Evolutionary conservation across 2,797 vertebrate genomes (phyloP).

Genomic region (Coilia nasus): DNA sequence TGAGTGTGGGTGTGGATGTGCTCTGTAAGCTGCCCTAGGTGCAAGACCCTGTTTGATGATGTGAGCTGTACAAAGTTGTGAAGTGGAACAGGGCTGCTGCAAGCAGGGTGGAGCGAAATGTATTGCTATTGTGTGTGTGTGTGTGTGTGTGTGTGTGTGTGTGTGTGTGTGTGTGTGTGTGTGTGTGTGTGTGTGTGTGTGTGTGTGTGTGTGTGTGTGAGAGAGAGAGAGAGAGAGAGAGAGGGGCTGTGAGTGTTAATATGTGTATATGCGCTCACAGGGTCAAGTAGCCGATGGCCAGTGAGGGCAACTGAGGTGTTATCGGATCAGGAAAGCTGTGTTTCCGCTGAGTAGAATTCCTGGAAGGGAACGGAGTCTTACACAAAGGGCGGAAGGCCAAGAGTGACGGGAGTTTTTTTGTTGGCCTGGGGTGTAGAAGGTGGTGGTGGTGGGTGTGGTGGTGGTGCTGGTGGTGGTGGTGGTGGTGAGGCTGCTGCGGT

Average conservation of each 20-base stretch:
- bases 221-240: not conserved
- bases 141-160: constrained; percentile 1
- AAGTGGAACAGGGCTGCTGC: not conserved
- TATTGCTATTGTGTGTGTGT: constrained; percentile 7
- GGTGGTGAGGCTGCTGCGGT: not conserved
- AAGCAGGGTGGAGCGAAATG: constrained; percentile 17
- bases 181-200: not conserved
- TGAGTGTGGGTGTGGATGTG: not conserved
- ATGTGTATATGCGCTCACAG: constrained; percentile 21
- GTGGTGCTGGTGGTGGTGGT: not conserved
- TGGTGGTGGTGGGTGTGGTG: constrained; percentile 29
- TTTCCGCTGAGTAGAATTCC: constrained; percentile 77
- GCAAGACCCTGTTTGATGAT: not conserved
- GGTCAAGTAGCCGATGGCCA: constrained; percentile 13
- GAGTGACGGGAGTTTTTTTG: constrained; percentile 60
- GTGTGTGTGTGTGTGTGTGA: constrained; percentile 23
- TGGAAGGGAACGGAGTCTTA: constrained; percentile 70
- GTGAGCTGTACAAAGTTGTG: constrained; percentile 4
- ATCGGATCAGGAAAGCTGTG: constrained; percentile 65
- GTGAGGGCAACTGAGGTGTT: constrained; percentile 55
- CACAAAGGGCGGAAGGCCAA: constrained; percentile 77
- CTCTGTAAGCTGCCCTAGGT: not conserved
- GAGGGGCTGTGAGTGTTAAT: not conserved
- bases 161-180: not conserved
- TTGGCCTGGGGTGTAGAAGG: constrained; percentile 36